Evolutionary conservation across 2,888 invertebrate genomes (phyloP).

Genomic region (Platypus cylindrus): DNA sequence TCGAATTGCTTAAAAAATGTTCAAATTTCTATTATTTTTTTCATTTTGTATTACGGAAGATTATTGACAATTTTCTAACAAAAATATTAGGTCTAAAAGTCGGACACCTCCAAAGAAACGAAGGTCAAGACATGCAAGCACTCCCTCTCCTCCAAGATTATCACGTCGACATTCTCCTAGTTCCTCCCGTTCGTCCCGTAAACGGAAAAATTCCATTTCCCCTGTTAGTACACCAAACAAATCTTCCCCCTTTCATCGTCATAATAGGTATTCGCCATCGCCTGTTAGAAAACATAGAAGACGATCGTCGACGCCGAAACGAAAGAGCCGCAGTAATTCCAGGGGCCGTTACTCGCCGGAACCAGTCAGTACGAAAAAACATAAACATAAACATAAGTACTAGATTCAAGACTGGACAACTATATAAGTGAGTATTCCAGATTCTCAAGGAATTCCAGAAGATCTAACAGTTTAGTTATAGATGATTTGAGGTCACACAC

Average conservation of each 20-base stretch:
- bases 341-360: conserved; percentile 34
- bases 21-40: too few species aligned
- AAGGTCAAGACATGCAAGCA: conserved; percentile 24
- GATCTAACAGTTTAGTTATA: too few species aligned
- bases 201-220: conserved; percentile 28
- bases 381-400: conserved; percentile 43
- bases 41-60: too few species aligned
- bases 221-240: conserved; percentile 29
- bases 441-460: conserved; percentile 2
- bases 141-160: conserved; percentile 31
- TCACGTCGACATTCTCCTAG: conserved; percentile 32
- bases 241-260: conserved; percentile 29
- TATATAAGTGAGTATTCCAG: conserved; percentile 1
- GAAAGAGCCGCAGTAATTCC: conserved; percentile 27
- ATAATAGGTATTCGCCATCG: conserved; percentile 29
- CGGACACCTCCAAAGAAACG: conserved; percentile 33
- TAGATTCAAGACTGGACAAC: conserved; percentile 20
- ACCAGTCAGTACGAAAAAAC: conserved; percentile 34
- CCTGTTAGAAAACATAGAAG: conserved; percentile 28
- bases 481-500: too few species aligned
- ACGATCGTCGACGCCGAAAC: conserved; percentile 30
- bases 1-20: background rate
- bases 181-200: conserved; percentile 28
- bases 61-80: conserved; percentile 13
- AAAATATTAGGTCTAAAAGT: conserved; percentile 32